Evolutionary conservation across 2,113 vertebrate genomes (phyloP), one percentile per base, ranked within the genome.

Genomic region (Glaucidium brasilianum): DNA sequence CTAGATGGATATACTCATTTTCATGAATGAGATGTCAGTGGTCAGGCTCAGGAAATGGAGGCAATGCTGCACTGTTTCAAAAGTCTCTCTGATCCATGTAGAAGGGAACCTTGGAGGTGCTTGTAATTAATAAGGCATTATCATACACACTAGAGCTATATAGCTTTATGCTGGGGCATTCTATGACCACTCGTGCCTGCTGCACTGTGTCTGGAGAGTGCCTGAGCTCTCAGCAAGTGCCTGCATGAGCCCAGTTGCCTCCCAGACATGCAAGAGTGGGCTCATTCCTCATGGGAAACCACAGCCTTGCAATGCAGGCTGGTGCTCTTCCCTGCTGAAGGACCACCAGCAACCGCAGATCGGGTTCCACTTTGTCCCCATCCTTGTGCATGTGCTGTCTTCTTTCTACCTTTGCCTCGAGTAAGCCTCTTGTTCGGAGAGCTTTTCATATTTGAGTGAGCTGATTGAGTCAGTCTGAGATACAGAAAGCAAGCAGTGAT

Each of bases 341-440:
- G 62, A 52, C 11, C 30, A 34, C 21, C 18, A 47, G 35, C 29
- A 49, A n/a, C n/a, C 23, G 17, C 20, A 47, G 22, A 11, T 32
- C 3, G 0, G 21, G 29, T 88, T 74, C 88, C 5, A 5, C 78
- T 63, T 84, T 6, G 22, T 45, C 49, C 35, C 10, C 15, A 26
- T 26, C 39, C n/a, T 39, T 22, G 11, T 0, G 2, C 8, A 2
- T 39, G 27, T 0, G 2, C 25, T 56, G 17, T 27, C 53, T 52
- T 73, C 49, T 45, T 52, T 73, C 49, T 45, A 11, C 29, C 22
- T 80, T 71, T 77, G 58, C 72, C 30, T 52, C 68, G 66, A 50
- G 25, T 37, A 50, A 77, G 8, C 11, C 27, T 37, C 63, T 66
- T 17, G 0, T 59, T 74, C 43, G 25, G 16, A 88, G 41, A 64